A percentile compares a stretch with the other conserved stretches of the same genome.
These are phyloP conservation scores for Drosophila mettleri DNA, from an alignment of 2,888 invertebrate genomes.

Conservation along the genomic window DNA sequence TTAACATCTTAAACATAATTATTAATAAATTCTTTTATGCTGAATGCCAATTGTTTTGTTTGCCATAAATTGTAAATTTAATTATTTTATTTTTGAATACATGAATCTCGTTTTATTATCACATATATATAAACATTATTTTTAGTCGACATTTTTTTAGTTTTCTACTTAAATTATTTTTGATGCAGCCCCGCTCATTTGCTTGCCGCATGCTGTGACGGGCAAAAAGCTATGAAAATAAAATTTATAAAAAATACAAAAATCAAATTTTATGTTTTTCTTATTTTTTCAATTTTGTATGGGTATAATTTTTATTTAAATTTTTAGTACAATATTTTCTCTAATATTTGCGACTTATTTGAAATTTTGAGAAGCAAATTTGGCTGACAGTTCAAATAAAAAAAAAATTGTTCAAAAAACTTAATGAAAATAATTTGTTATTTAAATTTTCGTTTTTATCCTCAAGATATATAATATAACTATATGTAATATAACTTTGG, in stretches of 20 bases:
- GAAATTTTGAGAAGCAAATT: too few species aligned
- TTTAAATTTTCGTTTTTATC: too few species aligned
- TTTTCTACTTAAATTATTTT: constrained; percentile 53
- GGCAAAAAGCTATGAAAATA: constrained; percentile 41
- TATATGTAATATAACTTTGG: too few species aligned
- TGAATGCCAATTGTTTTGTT: constrained; percentile 72
- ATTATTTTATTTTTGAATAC: constrained; percentile 57
- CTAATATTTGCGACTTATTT: too few species aligned
- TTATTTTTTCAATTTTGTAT: constrained; percentile 6
- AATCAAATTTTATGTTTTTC: constrained; percentile 13
- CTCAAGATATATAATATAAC: too few species aligned
- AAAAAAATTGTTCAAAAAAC: too few species aligned
- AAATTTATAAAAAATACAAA: constrained; percentile 31
- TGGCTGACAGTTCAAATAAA: too few species aligned
- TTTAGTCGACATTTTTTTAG: constrained; percentile 27
- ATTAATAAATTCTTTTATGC: constrained; percentile 51
- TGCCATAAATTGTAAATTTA: constrained; percentile 52
- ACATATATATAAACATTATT: constrained; percentile 11
- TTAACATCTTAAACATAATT: neutral
- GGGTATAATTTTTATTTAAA: too few species aligned
- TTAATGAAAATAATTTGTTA: too few species aligned
- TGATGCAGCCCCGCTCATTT: constrained; percentile 35
- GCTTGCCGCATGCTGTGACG: constrained; percentile 27
- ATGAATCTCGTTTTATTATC: constrained; percentile 59
- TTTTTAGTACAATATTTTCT: too few species aligned